Evolutionary conservation across 2,888 invertebrate genomes (phyloP).

Genomic region (Eilema sororculum): DNA sequence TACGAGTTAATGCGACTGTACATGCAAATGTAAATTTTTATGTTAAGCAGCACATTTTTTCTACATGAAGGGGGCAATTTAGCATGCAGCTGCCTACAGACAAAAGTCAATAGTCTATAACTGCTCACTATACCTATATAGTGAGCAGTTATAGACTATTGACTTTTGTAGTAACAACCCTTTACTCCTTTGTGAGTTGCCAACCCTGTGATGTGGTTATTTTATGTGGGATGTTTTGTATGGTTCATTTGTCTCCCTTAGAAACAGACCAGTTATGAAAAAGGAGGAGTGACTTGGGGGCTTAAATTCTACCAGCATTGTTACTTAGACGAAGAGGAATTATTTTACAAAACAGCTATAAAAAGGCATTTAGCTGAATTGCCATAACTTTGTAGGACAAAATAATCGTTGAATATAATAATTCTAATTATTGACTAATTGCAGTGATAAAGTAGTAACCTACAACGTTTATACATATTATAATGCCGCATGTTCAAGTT

Average conservation of each 20-base stretch:
- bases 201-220: too few species aligned
- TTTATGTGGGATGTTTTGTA: too few species aligned
- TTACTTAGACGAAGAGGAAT: too few species aligned
- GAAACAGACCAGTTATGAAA: too few species aligned
- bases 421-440: not conserved
- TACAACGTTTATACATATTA: not conserved
- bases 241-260: too few species aligned
- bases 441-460: too few species aligned
- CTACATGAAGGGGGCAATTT: not conserved
- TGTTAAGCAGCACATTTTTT: not conserved
- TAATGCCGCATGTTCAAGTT: not conserved
- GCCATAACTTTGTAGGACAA: not conserved
- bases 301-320: too few species aligned
- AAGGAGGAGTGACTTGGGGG: too few species aligned
- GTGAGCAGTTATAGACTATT: not conserved
- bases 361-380: not conserved
- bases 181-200: not conserved
- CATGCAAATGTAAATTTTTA: constrained; percentile 1
- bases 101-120: too few species aligned
- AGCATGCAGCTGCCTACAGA: not conserved
- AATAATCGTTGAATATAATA: not conserved
- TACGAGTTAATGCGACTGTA: not conserved
- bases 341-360: not conserved
- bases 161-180: not conserved
- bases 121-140: too few species aligned